Percentiles rank a stretch among this genome's conserved stretches.
Conservation (phyloP, 2,113 vertebrate species). For the Pristiophorus japonicus region DNA sequence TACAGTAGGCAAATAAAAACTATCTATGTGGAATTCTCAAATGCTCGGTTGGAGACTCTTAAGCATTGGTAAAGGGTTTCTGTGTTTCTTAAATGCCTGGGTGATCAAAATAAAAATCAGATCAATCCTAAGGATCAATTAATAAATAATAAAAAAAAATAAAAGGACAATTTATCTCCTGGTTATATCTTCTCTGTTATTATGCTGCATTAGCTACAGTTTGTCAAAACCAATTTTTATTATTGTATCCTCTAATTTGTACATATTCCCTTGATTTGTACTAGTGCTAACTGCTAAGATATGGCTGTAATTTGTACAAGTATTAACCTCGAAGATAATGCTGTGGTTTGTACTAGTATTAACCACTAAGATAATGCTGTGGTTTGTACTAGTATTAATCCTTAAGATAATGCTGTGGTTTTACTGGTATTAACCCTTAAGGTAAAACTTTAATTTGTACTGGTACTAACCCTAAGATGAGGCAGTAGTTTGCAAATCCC, state of each 20-base stretch:
- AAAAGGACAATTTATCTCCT: neutral
- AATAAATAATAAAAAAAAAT: neutral
- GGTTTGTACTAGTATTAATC: too few relatives aligned
- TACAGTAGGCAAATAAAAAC: neutral
- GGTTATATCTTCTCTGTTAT: neutral
- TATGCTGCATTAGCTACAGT: neutral
- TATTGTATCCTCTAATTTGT: too few relatives aligned
- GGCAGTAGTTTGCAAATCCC: too few relatives aligned
- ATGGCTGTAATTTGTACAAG: too few relatives aligned
- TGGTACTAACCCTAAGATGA: too few relatives aligned
- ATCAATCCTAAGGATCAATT: neutral
- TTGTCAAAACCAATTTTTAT: neutral
- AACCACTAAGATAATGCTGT: too few relatives aligned
- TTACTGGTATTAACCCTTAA: too few relatives aligned
- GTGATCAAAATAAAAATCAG: neutral
- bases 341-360: too few relatives aligned
- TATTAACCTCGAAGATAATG: too few relatives aligned
- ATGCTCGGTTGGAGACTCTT: neutral
- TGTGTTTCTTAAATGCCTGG: neutral
- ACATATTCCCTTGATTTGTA: neutral
- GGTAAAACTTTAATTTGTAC: too few relatives aligned
- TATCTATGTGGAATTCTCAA: neutral
- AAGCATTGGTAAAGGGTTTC: neutral
- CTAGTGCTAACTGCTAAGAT: too few relatives aligned
- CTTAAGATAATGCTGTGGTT: too few relatives aligned